These are phyloP conservation scores for Egretta garzetta DNA, from an alignment of 2,113 vertebrate species.

Conservation along the genomic window DNA sequence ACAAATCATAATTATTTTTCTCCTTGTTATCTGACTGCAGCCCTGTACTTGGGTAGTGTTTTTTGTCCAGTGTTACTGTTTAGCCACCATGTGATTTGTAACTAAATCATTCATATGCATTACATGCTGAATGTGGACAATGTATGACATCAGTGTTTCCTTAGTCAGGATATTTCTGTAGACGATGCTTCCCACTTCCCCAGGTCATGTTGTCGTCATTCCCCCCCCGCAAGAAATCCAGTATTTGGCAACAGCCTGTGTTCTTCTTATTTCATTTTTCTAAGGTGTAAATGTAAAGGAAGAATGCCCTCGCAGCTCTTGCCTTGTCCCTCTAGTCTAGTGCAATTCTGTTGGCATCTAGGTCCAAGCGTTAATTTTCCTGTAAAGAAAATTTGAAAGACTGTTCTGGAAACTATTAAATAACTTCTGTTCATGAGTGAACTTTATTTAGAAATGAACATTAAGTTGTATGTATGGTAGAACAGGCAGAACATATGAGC, in stretches of 20 bases:
- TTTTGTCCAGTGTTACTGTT: background rate
- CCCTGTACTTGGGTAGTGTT: background rate
- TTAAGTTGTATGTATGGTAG: background rate
- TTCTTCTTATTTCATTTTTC: background rate
- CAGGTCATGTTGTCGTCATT: rapidly evolving
- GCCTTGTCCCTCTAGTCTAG: rapidly evolving
- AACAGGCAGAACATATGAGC: background rate
- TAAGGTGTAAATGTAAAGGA: background rate
- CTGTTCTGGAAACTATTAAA: background rate
- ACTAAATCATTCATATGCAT: background rate
- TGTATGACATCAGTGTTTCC: background rate
- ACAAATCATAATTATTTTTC: background rate
- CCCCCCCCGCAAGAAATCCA: background rate
- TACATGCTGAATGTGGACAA: background rate
- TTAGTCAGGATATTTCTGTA: background rate
- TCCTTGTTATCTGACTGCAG: background rate
- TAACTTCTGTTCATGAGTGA: background rate
- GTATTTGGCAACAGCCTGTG: background rate
- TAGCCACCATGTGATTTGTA: background rate
- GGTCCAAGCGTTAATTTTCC: background rate
- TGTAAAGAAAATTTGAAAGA: background rate
- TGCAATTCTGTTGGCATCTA: background rate
- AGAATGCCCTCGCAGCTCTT: background rate
- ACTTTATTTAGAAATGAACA: background rate
- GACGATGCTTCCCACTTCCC: background rate